These are phyloP conservation scores for Plectropomus leopardus DNA, from an alignment of 2,113 vertebrate species.

Conservation along the genomic window DNA sequence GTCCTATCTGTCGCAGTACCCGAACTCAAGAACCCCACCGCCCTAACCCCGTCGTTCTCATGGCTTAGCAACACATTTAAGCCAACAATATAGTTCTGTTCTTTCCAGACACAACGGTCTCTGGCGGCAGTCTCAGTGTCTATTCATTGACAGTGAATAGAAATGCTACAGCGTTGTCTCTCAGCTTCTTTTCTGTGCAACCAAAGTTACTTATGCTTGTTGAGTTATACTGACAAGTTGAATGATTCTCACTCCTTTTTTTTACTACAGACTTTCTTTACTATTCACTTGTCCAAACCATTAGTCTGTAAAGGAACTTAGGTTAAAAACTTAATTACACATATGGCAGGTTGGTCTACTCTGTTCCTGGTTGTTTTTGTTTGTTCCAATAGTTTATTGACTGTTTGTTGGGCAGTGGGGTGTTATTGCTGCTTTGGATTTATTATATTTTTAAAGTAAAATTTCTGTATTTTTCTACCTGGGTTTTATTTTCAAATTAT, in stretches of 20 bases:
- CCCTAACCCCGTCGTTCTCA: background rate
- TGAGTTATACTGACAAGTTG: slow-evolving; percentile 39
- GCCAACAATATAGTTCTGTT: slow-evolving; percentile 5
- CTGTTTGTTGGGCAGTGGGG: background rate
- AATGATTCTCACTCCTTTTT: slow-evolving; percentile 46
- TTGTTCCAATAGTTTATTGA: slow-evolving; percentile 17
- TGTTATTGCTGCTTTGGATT: slow-evolving; percentile 2
- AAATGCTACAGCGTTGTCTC: slow-evolving; percentile 31
- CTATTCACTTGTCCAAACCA: slow-evolving; percentile 52
- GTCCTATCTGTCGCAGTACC: slow-evolving; percentile 61
- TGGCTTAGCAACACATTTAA: slow-evolving; percentile 3
- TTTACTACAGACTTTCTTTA: slow-evolving; percentile 4
- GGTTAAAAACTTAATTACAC: slow-evolving; percentile 4
- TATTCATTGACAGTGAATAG: slow-evolving; percentile 36
- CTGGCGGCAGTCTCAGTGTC: slow-evolving; percentile 23
- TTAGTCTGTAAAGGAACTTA: slow-evolving; percentile 23
- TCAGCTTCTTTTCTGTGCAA: slow-evolving; percentile 25
- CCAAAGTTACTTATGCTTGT: slow-evolving; percentile 29
- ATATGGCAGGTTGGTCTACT: slow-evolving; percentile 34
- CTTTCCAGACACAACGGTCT: slow-evolving; percentile 14
- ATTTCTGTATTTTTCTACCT: background rate
- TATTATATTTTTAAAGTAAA: slow-evolving; percentile 13
- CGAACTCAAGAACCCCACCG: background rate
- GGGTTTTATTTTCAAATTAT: background rate
- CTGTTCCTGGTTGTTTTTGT: slow-evolving; percentile 18